Evolutionary conservation across 2,113 vertebrate species (phyloP).

Genomic region (Calidris pygmaea): DNA sequence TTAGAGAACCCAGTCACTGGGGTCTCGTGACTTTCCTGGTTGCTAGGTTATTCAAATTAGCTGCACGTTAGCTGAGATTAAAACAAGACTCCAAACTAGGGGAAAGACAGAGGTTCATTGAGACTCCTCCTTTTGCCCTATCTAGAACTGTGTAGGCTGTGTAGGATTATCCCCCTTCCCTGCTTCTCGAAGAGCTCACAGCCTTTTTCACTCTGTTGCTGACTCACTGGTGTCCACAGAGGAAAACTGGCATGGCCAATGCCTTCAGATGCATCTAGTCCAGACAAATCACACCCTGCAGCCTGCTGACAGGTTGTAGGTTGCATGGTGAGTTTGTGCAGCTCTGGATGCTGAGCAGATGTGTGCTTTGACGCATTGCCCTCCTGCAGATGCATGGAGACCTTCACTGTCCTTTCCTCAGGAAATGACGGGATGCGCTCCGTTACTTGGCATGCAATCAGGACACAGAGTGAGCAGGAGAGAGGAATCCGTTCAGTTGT

Average conservation of each 20-base stretch:
- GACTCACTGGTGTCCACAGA: background rate
- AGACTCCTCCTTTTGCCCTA: background rate
- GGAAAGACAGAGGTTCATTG: background rate
- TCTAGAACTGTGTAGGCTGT: background rate
- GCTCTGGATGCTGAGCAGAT: background rate
- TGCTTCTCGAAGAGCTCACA: background rate
- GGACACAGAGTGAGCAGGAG: background rate
- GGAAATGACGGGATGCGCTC: background rate
- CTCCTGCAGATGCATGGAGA: background rate
- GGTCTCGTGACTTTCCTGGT: background rate
- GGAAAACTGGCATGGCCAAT: background rate
- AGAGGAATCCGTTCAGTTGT: background rate
- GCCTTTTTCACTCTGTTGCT: background rate
- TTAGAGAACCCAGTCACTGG: background rate
- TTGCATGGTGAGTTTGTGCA: background rate
- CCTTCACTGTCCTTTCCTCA: background rate
- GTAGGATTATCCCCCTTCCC: background rate
- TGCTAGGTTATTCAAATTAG: background rate
- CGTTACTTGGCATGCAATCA: background rate
- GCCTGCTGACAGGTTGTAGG: rapidly evolving
- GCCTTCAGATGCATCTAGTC: background rate
- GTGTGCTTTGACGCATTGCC: background rate
- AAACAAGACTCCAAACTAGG: background rate
- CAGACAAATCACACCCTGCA: background rate
- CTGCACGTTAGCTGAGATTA: background rate